Evolutionary conservation across 2,888 invertebrate genomes (phyloP), one percentile per base, ranked within the genome.

Genomic region (Caenorhabditis sulstoni): DNA sequence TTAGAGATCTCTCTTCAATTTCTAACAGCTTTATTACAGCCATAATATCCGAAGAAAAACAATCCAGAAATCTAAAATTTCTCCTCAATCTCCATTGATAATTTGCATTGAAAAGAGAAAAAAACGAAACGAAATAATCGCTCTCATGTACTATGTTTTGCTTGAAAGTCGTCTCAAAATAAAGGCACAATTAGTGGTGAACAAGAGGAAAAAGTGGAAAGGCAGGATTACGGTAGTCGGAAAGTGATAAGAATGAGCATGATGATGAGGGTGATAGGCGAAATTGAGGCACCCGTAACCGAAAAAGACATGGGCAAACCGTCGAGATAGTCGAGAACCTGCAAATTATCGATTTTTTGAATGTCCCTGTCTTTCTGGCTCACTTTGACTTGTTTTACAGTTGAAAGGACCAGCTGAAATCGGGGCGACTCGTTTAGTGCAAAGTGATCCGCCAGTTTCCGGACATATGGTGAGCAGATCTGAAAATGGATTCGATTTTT

Each of bases 401-500:
- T 86, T 9, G 89, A 89, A 5, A 89, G 82, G 7, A 89, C 81
- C 45, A 89, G 74, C 68, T 89, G 89, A 58, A 89, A 88, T 9
- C 89, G 84, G 22, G 84, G 86, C 20, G 85, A 79, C 55, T 85
- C 81, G 59, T 85, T 85, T 41, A 87, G 71, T 49, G 83, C 65
- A 52, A 89, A 88, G 18, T 75, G 79, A 55, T 85, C 81, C 52
- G 85, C 86, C 57, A 89, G 66, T 68, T 83, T 81, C 16, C 76
- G 80, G 7, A 87, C 88, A 49, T 83, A 88, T 8, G 85, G 86
- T 1, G 89, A 81, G 58, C 89, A 89, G 22, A 79, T 66, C 88
- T 88, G 81, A 12, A 80, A 80, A n/a, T n/a, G n/a, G n/a, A n/a
- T n/a, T n/a, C 12, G n/a, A 23, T 59, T 37, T 47, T 61, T 16